Evolutionary conservation across 1,140 invertebrate genomes (phyloP).

Genomic region (Galleria mellonella): DNA sequence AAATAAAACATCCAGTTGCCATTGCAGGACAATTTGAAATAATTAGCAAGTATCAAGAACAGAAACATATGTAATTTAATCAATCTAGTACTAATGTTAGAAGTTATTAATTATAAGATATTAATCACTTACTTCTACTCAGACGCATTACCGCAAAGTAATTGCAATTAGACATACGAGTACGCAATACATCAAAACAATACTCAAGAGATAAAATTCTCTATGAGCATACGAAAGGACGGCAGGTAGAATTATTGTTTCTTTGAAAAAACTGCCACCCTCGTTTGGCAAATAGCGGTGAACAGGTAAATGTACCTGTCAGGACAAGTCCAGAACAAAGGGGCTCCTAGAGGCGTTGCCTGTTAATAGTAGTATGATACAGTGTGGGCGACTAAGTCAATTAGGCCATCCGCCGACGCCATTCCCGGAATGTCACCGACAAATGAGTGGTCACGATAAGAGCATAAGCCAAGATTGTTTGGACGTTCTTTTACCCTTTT

Average conservation of each 20-base stretch:
- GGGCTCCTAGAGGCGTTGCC: slow-evolving; percentile 51
- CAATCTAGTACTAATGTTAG: slow-evolving; percentile 19
- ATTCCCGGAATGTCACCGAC: slow-evolving; percentile 68
- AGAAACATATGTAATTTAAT: slow-evolving; percentile 22
- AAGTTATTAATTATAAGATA: slow-evolving; percentile 33
- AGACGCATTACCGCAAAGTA: slow-evolving; percentile 26
- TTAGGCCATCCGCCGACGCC: slow-evolving; percentile 66
- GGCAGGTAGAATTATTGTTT: slow-evolving; percentile 42
- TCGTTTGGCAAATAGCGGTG: slow-evolving; percentile 28
- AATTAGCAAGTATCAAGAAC: slow-evolving; percentile 18
- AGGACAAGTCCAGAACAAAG: slow-evolving; percentile 53
- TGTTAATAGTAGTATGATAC: slow-evolving; percentile 53
- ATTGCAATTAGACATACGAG: slow-evolving; percentile 23
- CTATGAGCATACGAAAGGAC: slow-evolving; percentile 21
- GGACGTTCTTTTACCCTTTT: slow-evolving; percentile 44
- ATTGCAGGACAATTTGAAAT: no score
- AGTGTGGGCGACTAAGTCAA: slow-evolving; percentile 67
- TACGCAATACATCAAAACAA: slow-evolving; percentile 11
- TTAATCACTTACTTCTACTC: slow-evolving; percentile 26
- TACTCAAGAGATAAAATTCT: slow-evolving; percentile 13
- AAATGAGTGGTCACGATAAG: slow-evolving; percentile 63
- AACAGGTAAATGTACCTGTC: slow-evolving; percentile 58
- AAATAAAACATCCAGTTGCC: background rate
- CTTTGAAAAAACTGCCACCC: slow-evolving; percentile 27
- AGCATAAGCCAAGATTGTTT: slow-evolving; percentile 44